Conservation (phyloP, 2,888 invertebrate species). For the Psylliodes chrysocephalus region DNA sequence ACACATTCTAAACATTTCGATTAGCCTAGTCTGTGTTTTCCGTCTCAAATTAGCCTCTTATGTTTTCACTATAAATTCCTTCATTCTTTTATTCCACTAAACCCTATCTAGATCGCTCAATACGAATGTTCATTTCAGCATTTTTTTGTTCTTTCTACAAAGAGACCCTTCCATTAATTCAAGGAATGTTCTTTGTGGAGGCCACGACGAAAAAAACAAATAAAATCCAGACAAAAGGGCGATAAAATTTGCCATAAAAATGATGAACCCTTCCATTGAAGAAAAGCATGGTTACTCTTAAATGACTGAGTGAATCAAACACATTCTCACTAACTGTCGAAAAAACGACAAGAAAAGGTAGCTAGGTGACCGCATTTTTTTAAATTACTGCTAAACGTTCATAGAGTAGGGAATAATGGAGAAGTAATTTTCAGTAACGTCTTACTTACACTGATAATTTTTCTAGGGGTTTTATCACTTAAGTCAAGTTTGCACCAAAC, state of each 20-base stretch:
- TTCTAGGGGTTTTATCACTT: too few relatives aligned
- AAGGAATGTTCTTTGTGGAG: slow-evolving; percentile 22
- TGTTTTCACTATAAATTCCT: slow-evolving; percentile 9
- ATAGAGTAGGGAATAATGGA: too few relatives aligned
- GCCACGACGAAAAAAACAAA: slow-evolving; percentile 22
- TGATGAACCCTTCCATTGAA: slow-evolving; percentile 25
- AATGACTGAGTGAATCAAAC: slow-evolving; percentile 10
- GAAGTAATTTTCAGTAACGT: too few relatives aligned
- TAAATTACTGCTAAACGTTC: too few relatives aligned
- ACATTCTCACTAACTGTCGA: slow-evolving; percentile 11
- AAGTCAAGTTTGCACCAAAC: too few relatives aligned
- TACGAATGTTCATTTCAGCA: slow-evolving; percentile 28
- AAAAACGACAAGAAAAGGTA: neutral
- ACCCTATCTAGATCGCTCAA: slow-evolving; percentile 5
- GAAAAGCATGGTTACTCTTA: slow-evolving; percentile 1
- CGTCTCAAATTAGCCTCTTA: slow-evolving; percentile 9
- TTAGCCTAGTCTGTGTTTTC: too few relatives aligned
- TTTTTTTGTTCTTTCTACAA: slow-evolving; percentile 13
- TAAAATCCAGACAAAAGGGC: slow-evolving; percentile 26
- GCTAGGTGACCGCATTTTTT: neutral
- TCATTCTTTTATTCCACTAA: neutral
- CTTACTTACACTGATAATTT: too few relatives aligned
- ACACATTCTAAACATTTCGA: too few relatives aligned
- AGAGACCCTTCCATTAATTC: slow-evolving; percentile 28
- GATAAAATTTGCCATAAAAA: slow-evolving; percentile 31